These are phyloP conservation scores for Muscidifurax raptorellus DNA, from an alignment of 1,140 invertebrate species.

Conservation along the genomic window DNA sequence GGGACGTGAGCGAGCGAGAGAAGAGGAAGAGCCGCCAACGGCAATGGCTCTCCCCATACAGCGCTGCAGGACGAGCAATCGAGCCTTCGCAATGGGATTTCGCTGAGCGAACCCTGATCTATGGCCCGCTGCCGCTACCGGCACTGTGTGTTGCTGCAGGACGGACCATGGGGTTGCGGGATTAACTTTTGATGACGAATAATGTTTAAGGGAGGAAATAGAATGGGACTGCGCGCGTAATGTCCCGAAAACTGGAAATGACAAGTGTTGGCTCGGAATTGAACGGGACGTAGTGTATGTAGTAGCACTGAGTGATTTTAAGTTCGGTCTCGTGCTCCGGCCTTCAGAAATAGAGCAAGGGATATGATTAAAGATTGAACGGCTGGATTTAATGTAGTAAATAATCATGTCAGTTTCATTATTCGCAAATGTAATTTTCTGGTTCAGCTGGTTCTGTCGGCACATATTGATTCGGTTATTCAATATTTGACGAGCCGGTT, in stretches of 20 bases:
- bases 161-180: neutral
- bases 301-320: neutral
- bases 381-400: too few relatives aligned
- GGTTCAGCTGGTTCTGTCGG: too few relatives aligned
- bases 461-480: too few relatives aligned
- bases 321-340: neutral
- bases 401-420: too few relatives aligned
- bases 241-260: neutral
- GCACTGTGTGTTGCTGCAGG: neutral
- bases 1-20: neutral
- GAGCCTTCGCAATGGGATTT: slow-evolving; percentile 37
- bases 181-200: slow-evolving; percentile 49
- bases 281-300: neutral
- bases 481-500: too few relatives aligned
- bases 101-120: slow-evolving; percentile 25
- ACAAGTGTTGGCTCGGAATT: neutral
- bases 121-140: neutral
- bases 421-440: too few relatives aligned
- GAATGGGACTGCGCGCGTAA: neutral
- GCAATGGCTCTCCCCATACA: neutral
- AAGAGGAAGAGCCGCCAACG: neutral
- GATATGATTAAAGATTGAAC: too few relatives aligned
- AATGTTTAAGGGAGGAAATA: slow-evolving; percentile 14
- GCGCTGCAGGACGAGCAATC: neutral
- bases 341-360: neutral